Percentiles rank a stretch among this genome's conserved stretches.
phyloP scores from a whole-genome alignment of 2,797 vertebrate genomes.

The Periparus ater region DNA sequence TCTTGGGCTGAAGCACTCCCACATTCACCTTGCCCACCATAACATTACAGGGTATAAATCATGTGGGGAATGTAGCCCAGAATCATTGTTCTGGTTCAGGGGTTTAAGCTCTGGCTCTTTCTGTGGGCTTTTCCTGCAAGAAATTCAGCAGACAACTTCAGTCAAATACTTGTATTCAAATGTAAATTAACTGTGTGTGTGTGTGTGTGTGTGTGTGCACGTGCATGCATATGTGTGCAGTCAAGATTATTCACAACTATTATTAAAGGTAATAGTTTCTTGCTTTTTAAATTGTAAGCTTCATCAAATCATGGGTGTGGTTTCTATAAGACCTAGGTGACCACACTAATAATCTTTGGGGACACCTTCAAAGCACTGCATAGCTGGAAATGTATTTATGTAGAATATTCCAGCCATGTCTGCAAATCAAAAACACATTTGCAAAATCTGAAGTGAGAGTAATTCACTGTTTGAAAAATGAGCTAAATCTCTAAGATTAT shows the following conservation, averaged over 20 bases:
- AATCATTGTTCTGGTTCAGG: background rate
- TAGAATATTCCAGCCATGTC: background rate
- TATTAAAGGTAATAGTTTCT: background rate
- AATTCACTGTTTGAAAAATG: background rate
- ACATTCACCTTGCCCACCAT: background rate
- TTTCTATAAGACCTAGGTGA: background rate
- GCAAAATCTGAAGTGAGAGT: conserved; percentile 18
- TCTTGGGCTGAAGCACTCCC: background rate
- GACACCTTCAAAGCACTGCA: background rate
- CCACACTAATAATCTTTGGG: background rate
- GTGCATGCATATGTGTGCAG: background rate
- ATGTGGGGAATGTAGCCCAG: background rate
- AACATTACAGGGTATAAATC: background rate
- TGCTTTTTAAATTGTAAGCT: background rate
- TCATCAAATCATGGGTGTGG: background rate
- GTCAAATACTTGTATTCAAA: background rate
- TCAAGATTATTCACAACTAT: background rate
- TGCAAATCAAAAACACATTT: conserved; percentile 51
- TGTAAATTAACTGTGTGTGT: background rate
- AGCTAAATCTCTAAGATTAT: conserved; percentile 4
- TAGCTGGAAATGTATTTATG: background rate
- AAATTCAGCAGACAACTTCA: background rate
- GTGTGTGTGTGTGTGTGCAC: too few species aligned
- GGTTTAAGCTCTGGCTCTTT: background rate
- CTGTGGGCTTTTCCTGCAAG: background rate